Evolutionary conservation across 1,140 invertebrate genomes (phyloP).

Genomic region (Andricus grossulariae): DNA sequence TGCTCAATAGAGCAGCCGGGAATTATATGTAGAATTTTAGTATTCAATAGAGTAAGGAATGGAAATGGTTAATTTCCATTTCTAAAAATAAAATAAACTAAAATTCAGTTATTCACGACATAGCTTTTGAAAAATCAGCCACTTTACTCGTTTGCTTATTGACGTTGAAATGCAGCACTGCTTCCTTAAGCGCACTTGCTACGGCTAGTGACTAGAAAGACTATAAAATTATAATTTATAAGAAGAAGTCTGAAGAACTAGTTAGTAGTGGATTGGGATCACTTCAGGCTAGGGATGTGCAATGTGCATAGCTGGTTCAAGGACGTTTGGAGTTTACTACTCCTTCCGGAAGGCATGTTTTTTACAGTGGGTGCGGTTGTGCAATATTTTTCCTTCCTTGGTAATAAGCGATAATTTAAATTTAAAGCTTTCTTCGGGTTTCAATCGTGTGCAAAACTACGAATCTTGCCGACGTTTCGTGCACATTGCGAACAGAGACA

Average conservation of each 20-base stretch:
- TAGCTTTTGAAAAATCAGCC: background rate
- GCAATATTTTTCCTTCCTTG: background rate
- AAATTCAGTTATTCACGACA: background rate
- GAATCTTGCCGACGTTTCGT: too few relatives aligned
- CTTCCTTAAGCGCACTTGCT: conserved; percentile 19
- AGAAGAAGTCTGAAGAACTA: conserved; percentile 21
- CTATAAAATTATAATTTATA: conserved; percentile 24
- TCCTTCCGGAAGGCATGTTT: conserved; percentile 17
- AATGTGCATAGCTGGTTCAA: conserved; percentile 3
- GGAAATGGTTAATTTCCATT: too few relatives aligned
- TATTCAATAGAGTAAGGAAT: too few relatives aligned
- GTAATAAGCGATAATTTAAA: background rate
- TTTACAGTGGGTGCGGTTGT: conserved; percentile 19
- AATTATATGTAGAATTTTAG: too few relatives aligned
- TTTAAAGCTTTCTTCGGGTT: too few relatives aligned
- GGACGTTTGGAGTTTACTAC: conserved; percentile 5
- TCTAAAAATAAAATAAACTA: background rate
- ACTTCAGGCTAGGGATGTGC: conserved; percentile 22
- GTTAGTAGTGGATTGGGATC: background rate
- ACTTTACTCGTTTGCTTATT: background rate
- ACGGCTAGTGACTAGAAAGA: background rate
- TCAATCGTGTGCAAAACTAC: too few relatives aligned
- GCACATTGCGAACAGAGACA: too few relatives aligned
- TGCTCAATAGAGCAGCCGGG: too few relatives aligned
- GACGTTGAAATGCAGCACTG: conserved; percentile 12